Percentiles rank a stretch among this genome's conserved stretches.
phyloP scores from a whole-genome alignment of 2,113 vertebrate genomes.

The Psophia crepitans region DNA sequence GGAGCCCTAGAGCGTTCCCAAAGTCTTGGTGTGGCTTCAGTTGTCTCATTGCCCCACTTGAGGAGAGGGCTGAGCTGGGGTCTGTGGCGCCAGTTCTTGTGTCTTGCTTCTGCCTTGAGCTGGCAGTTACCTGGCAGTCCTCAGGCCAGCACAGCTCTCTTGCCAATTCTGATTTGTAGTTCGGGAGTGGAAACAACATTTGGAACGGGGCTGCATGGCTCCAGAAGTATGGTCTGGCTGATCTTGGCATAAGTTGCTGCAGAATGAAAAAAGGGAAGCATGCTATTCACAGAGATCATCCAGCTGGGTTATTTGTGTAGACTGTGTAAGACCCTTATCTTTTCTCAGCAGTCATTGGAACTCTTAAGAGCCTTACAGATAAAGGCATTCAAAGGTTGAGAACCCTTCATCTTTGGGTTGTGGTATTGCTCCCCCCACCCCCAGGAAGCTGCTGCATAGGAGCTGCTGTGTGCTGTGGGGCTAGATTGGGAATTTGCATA shows the following conservation, averaged over 20 bases:
- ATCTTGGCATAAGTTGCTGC: neutral
- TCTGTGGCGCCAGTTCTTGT: accelerated
- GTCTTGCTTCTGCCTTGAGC: neutral
- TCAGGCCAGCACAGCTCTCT: neutral
- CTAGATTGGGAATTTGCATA: neutral
- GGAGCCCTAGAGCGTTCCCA: neutral
- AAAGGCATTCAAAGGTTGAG: neutral
- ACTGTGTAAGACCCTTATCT: neutral
- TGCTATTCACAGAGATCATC: neutral
- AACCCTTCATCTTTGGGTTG: neutral
- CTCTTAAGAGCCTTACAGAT: neutral
- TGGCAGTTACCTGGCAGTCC: neutral
- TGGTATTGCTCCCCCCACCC: neutral
- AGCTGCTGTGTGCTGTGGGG: neutral
- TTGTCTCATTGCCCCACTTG: neutral
- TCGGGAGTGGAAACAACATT: neutral
- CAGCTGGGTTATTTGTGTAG: neutral
- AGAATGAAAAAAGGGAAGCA: neutral
- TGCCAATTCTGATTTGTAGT: neutral
- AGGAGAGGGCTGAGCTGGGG: neutral
- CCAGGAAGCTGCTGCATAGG: neutral
- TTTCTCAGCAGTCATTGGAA: neutral
- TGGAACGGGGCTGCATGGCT: neutral
- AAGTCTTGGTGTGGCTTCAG: neutral
- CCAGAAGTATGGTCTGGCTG: neutral